Evolutionary conservation across 2,888 invertebrate genomes (phyloP), one percentile per base, ranked within the genome.

Genomic region (Tanytarsus gracilentus): DNA sequence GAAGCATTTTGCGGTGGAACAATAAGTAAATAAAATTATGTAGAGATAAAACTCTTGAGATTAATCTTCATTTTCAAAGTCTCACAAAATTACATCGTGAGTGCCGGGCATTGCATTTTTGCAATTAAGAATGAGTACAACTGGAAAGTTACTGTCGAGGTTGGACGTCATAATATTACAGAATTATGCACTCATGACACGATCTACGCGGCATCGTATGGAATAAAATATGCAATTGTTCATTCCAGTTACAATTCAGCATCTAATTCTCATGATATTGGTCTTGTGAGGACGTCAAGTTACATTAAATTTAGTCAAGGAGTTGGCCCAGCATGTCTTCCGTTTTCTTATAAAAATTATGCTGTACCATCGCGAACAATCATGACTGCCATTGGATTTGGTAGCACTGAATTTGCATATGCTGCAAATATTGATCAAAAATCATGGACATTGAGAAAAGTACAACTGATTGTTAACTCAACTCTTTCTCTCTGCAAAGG

Each of bases 261-360:
- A 23, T 26, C 26, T 2, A 27, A 27, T 4, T 8, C 9, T 5
- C 39, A 56, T 16, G 55, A 56, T 14, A 56, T 56, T 26, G 55
- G 39, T 11, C 27, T 40, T 3, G 40, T 40, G 14, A 25, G 11
- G 11, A 56, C 55, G 8, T 5, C 21, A 27, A 39, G 14, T 26
- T 26, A 56, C 29, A 40, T 56, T 14, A 4, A 27, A 56, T 56
- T 40, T 14, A 44, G 44, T 23, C 6, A 9, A 18, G 44, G 44
- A 21, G 44, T 44, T 21, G 16, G 18, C 3, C 44, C 44, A 8
- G 44, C 44, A 44, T 44, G 44, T 5, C 8, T 44, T 18, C 21
- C 44, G 11, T 44, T 44, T 21, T 11, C 44, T 23, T 44, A 44
- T 44, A 18, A 44, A 23, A 9, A 4, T 8, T 23, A 44, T 2